Evolutionary conservation across 2,113 vertebrate genomes (phyloP).

Genomic region (Trogon melanurus): DNA sequence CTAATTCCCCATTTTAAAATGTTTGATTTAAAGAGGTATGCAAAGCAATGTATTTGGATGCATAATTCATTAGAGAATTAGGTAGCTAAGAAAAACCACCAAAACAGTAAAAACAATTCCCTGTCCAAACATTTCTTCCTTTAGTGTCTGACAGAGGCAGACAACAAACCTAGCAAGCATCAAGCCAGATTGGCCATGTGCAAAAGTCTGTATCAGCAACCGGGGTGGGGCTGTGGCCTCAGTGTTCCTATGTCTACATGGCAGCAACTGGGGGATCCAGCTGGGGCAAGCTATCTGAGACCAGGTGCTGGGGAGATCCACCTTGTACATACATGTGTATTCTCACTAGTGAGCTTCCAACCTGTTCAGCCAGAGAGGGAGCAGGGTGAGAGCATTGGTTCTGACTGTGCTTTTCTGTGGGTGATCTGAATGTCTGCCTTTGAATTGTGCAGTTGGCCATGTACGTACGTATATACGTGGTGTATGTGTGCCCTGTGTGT

Average conservation of each 20-base stretch:
- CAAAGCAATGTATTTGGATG: neutral
- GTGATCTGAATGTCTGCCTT: neutral
- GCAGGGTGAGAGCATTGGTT: neutral
- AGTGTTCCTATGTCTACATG: neutral
- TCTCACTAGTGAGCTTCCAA: neutral
- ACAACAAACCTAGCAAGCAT: neutral
- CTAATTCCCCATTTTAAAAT: neutral
- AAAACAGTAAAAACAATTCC: too few relatives aligned
- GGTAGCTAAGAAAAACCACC: neutral
- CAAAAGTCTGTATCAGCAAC: neutral
- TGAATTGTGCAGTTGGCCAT: neutral
- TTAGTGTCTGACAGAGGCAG: neutral
- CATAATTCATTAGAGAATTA: neutral
- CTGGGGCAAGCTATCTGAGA: neutral
- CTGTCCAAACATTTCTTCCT: neutral
- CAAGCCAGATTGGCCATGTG: neutral
- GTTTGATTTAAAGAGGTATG: neutral
- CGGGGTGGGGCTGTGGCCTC: neutral
- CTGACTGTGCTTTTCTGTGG: neutral
- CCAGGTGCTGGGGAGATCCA: neutral
- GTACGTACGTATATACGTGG: too few relatives aligned
- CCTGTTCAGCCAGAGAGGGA: neutral
- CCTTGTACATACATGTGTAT: neutral
- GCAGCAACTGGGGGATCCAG: neutral
- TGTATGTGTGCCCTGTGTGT: too few relatives aligned